Evolutionary conservation across 2,113 vertebrate species (phyloP), one percentile per base, ranked within the genome.

Genomic region (Xyrauchen texanus): DNA sequence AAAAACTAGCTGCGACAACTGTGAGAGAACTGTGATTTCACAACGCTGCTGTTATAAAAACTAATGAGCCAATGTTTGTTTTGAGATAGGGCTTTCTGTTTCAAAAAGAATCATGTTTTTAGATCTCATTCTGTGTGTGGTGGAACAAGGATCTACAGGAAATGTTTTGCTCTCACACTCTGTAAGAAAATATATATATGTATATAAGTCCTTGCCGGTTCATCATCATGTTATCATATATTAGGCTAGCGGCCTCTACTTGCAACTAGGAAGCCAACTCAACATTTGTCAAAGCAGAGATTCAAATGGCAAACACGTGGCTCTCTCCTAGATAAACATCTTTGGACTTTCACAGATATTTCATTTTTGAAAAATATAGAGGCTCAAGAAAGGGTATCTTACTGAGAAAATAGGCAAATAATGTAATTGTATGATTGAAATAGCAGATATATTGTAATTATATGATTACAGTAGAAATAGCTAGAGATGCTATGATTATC

Each of bases 381-480:
- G 21, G 21, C 21, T 34, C 21, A 34, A 34, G 21, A 76, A 67
- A 83, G 52, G 16, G 80, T 72, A 80, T 8, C 55, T 80, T 85
- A 62, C 62, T 79, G 72, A 84, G 75, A 61, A 84, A 85, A 82
- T 80, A 76, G 81, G 67, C 12, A 63, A 84, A 86, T 86, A 85
- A 76, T 85, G 83, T 89, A 86, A 89, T 89, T 87, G 86, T 70
- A 88, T 9, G 79, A 86, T 84, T 85, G 85, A 88, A 91, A 89
- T 88, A 86, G 86, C 84, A 84, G 81, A 89, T 85, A 88, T 87
- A 85, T 55, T 74, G 83, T 91, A 90, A 89, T 89, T 90, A 88
- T 77, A 92, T 79, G 88, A 92, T 86, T 63, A 80, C 85, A 87
- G 87, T 90, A 84, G 87, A 89, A 92, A 91, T 88, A 87, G 89